Evolutionary conservation across 37 sponge, comb jelly and placozoan species (phyloP).

Genomic region (Crambe crambe): DNA sequence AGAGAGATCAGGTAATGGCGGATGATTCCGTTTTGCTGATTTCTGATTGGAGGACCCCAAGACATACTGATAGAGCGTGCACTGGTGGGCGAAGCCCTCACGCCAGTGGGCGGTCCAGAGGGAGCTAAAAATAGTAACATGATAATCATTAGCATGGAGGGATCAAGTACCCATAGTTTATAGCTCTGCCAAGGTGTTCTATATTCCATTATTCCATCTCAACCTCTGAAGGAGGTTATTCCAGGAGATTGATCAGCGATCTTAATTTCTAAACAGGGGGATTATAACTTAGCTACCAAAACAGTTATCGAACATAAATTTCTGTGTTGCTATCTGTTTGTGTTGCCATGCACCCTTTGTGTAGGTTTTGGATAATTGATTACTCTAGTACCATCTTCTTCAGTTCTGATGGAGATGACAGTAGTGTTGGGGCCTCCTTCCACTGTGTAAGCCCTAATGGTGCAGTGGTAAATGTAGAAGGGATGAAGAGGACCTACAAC

Average conservation of each 20-base stretch:
- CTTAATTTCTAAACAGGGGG: too few species aligned
- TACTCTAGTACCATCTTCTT: conserved; percentile 41
- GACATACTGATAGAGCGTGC: not conserved
- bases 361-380: too few species aligned
- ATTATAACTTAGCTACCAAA: too few species aligned
- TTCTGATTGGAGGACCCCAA: conserved; percentile 28
- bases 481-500: conserved; percentile 34
- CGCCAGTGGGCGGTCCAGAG: conserved; percentile 11
- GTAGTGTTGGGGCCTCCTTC: conserved; percentile 29
- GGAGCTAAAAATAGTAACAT: conserved; percentile 5
- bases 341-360: not conserved
- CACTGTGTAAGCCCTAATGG: conserved; percentile 27
- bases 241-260: too few species aligned
- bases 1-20: conserved; percentile 4
- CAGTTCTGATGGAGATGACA: conserved; percentile 18
- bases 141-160: too few species aligned
- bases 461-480: conserved; percentile 37
- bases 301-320: too few species aligned
- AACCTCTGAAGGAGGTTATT: too few species aligned
- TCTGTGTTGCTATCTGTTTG: not conserved
- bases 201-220: too few species aligned
- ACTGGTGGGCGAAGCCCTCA: not conserved
- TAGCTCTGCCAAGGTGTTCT: too few species aligned
- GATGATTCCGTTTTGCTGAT: conserved; percentile 41
- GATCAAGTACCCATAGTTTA: too few species aligned